Evolutionary conservation across 2,888 invertebrate genomes (phyloP).

Genomic region (Subacronicta megacephala): DNA sequence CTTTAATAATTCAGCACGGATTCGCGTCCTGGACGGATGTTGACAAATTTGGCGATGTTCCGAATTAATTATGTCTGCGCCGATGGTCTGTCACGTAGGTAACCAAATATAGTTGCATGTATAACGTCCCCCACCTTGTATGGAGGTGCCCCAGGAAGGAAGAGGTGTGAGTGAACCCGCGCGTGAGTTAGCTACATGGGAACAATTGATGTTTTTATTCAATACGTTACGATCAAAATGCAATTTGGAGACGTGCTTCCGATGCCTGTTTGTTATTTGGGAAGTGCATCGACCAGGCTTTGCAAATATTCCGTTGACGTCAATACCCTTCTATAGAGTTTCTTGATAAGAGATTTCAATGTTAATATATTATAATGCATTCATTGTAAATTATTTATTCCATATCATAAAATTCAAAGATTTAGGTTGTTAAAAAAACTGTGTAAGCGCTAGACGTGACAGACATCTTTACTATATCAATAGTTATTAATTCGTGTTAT

Average conservation of each 20-base stretch:
- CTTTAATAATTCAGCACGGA: conserved; percentile 70
- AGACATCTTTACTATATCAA: conserved; percentile 45
- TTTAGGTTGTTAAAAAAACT: conserved; percentile 4
- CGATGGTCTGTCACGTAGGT: conserved; percentile 83
- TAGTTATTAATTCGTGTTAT: conserved; percentile 47
- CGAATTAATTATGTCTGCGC: conserved; percentile 81
- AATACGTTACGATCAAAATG: conserved; percentile 73
- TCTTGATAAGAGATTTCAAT: too few relatives aligned
- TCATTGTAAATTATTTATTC: background rate
- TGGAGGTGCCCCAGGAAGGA: conserved; percentile 81
- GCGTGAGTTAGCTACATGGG: conserved; percentile 58
- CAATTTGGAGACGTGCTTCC: conserved; percentile 81
- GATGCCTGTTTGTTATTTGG: conserved; percentile 68
- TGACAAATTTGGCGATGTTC: conserved; percentile 80
- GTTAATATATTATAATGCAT: too few relatives aligned
- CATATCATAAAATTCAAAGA: background rate
- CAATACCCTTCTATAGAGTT: conserved; percentile 34
- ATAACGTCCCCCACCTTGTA: conserved; percentile 77
- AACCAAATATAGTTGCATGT: conserved; percentile 81
- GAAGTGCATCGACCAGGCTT: conserved; percentile 73
- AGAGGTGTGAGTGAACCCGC: conserved; percentile 82
- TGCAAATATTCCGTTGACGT: conserved; percentile 38
- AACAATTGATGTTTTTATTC: conserved; percentile 69
- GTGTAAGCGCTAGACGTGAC: conserved; percentile 32
- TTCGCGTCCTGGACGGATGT: conserved; percentile 68